These are phyloP conservation scores for Parus major DNA, from an alignment of 2,113 vertebrate genomes.

Conservation along the genomic window DNA sequence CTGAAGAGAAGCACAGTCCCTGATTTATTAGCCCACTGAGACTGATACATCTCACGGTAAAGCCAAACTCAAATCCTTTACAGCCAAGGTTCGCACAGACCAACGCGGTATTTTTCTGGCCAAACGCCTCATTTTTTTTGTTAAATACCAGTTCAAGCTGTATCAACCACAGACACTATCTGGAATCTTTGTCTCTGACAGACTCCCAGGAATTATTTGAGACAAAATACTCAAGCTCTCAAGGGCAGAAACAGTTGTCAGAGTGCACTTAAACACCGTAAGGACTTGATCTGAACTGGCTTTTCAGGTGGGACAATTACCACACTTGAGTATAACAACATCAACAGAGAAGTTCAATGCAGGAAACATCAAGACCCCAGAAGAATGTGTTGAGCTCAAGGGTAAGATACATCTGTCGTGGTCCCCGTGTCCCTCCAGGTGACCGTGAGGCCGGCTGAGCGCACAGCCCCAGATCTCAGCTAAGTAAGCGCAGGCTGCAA, in stretches of 20 bases:
- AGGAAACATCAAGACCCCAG: background rate
- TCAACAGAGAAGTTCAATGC: background rate
- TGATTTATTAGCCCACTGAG: background rate
- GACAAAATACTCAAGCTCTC: background rate
- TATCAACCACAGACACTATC: accelerated
- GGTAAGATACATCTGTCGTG: background rate
- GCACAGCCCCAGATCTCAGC: background rate
- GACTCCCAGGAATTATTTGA: background rate
- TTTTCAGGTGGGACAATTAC: background rate
- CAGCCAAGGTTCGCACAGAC: background rate
- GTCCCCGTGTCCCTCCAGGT: background rate
- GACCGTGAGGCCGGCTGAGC: accelerated
- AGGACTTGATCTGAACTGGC: background rate
- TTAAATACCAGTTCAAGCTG: background rate
- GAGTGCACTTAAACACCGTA: background rate
- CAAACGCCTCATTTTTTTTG: background rate
- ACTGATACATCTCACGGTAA: accelerated
- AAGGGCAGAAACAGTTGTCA: background rate
- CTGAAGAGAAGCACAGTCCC: background rate
- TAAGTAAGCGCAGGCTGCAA: background rate
- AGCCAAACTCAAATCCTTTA: background rate
- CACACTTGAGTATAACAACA: background rate
- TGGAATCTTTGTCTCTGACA: background rate
- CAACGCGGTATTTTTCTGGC: accelerated
- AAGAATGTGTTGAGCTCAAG: background rate